Conservation (phyloP, 2,113 vertebrate genomes). For the Phalacrocorax carbo region DNA sequence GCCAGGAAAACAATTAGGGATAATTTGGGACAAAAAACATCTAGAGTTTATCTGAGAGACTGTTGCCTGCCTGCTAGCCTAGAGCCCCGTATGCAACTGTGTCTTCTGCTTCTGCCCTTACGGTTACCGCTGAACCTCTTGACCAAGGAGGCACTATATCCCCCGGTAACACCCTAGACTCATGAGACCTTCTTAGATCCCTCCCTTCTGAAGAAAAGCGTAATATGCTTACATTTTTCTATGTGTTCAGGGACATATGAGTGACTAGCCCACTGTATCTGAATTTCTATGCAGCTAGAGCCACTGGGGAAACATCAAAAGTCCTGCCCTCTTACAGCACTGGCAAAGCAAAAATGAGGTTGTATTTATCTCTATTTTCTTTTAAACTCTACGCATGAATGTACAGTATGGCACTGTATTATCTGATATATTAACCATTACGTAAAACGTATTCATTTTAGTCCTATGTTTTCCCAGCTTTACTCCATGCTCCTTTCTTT, state of each 20-base stretch:
- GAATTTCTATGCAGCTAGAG: neutral
- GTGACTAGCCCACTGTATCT: too few relatives aligned
- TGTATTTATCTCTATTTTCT: neutral
- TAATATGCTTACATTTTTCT: neutral
- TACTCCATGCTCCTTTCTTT: neutral
- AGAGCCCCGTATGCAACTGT: neutral
- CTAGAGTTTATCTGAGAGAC: neutral
- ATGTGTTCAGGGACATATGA: fast-evolving
- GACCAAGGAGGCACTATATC: neutral
- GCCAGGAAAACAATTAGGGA: neutral
- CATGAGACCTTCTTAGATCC: neutral
- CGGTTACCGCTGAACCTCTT: neutral
- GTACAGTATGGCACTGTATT: neutral
- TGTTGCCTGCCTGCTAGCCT: neutral
- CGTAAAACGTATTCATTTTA: neutral
- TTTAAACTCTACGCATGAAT: neutral
- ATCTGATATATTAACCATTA: neutral
- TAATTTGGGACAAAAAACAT: neutral
- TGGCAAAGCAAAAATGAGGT: neutral
- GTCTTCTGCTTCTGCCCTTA: neutral
- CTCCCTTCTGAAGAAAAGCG: neutral
- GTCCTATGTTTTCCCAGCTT: neutral
- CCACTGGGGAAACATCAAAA: neutral
- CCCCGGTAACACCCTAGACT: neutral
- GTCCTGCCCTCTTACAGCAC: too few relatives aligned